phyloP scores from a whole-genome alignment of 2,797 vertebrate species.

The Poecile montanus region DNA sequence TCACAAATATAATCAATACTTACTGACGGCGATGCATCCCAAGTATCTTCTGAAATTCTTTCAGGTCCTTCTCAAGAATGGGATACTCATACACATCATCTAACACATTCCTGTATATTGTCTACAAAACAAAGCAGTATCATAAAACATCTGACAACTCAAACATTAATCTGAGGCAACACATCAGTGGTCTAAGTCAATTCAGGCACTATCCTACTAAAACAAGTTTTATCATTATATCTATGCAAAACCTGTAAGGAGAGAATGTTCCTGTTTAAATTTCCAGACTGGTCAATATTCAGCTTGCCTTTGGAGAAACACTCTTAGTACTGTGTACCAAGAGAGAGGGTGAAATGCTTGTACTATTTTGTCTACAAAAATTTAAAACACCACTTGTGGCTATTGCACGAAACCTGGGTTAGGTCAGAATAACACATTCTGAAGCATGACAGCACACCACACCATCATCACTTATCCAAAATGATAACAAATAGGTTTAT shows the following conservation, averaged over 20 bases:
- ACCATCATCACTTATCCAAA: background rate
- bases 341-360: background rate
- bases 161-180: background rate
- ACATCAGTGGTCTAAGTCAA: background rate
- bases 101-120: constrained; percentile 88
- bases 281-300: background rate
- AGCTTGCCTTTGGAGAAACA: background rate
- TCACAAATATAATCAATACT: constrained; percentile 67
- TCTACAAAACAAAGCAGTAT: constrained; percentile 75
- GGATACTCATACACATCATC: constrained; percentile 96
- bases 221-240: background rate
- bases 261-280: background rate
- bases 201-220: background rate
- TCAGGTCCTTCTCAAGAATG: constrained; percentile 88
- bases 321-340: background rate
- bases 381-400: background rate
- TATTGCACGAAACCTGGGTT: background rate
- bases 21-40: constrained; percentile 92
- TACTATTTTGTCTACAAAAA: background rate
- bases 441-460: background rate
- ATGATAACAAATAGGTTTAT: background rate
- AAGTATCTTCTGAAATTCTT: constrained; percentile 91
- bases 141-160: background rate
- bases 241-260: background rate
- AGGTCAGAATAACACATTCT: background rate